Evolutionary conservation across 2,888 invertebrate species (phyloP).

Genomic region (Drosophila koepferae): DNA sequence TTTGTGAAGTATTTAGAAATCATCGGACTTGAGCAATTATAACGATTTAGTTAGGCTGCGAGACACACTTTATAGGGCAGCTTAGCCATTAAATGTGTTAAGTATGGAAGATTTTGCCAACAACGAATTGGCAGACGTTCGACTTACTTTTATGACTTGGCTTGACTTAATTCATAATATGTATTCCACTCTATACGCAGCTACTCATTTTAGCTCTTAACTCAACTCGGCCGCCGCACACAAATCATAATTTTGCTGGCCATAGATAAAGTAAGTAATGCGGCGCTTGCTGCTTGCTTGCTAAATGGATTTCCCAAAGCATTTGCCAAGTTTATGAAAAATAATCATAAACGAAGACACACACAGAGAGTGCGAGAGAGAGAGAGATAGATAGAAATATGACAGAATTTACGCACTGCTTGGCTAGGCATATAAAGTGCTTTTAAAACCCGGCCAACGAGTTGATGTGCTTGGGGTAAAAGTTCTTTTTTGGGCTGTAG

Average conservation of each 20-base stretch:
- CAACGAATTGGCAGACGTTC: conserved; percentile 34
- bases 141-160: conserved; percentile 34
- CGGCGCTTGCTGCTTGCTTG: conserved; percentile 46
- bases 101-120: conserved; percentile 10
- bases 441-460: conserved; percentile 75
- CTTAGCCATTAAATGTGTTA: neutral
- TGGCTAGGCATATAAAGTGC: conserved; percentile 76
- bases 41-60: neutral
- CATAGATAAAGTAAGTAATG: conserved; percentile 80
- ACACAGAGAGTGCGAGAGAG: neutral
- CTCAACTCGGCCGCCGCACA: conserved; percentile 46
- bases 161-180: conserved; percentile 44
- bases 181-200: conserved; percentile 29
- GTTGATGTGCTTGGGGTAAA: conserved; percentile 63
- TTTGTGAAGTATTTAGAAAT: no score
- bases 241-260: conserved; percentile 73
- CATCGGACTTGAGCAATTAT: neutral
- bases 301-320: conserved; percentile 82
- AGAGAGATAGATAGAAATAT: conserved; percentile 36
- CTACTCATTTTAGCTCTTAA: conserved; percentile 19
- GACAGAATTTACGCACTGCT: conserved; percentile 60
- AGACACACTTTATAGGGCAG: neutral
- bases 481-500: conserved; percentile 47
- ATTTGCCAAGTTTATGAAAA: conserved; percentile 82
- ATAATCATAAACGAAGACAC: conserved; percentile 67